Percentiles rank a stretch among this genome's conserved stretches.
These are phyloP conservation scores for Homarus gammarus DNA, from an alignment of 2,888 invertebrate species.

Conservation along the genomic window DNA sequence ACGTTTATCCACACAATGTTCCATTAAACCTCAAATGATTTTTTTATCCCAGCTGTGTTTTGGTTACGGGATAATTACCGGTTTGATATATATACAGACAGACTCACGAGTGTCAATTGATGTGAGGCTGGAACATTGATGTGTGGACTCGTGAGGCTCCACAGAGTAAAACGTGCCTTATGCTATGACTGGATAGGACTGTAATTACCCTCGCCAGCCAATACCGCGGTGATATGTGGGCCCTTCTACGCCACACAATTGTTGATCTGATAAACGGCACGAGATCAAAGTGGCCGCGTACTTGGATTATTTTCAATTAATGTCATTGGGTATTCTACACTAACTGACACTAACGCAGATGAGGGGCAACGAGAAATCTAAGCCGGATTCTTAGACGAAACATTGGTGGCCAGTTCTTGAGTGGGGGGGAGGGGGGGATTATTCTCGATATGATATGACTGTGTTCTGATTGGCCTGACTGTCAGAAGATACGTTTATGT, in stretches of 20 bases:
- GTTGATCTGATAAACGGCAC: constrained; percentile 8
- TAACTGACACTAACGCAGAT: neutral
- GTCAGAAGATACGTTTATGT: too few species aligned
- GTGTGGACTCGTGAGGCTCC: neutral
- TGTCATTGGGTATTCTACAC: neutral
- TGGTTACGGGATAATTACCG: neutral
- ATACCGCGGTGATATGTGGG: neutral
- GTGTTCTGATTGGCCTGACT: neutral
- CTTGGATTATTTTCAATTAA: constrained; percentile 10
- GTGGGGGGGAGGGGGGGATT: neutral
- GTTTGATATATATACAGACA: neutral
- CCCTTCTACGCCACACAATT: neutral
- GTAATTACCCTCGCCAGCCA: neutral
- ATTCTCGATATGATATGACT: neutral
- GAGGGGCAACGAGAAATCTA: neutral
- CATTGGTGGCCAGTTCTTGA: neutral
- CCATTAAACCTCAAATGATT: too few species aligned
- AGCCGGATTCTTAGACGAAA: neutral
- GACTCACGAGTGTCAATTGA: neutral
- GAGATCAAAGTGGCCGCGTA: neutral
- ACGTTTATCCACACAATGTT: neutral
- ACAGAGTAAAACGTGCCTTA: neutral
- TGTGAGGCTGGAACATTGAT: neutral
- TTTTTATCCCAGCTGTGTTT: neutral
- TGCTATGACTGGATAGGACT: neutral